phyloP scores from a whole-genome alignment of 2,888 invertebrate species.

The Escarpia spicata region DNA sequence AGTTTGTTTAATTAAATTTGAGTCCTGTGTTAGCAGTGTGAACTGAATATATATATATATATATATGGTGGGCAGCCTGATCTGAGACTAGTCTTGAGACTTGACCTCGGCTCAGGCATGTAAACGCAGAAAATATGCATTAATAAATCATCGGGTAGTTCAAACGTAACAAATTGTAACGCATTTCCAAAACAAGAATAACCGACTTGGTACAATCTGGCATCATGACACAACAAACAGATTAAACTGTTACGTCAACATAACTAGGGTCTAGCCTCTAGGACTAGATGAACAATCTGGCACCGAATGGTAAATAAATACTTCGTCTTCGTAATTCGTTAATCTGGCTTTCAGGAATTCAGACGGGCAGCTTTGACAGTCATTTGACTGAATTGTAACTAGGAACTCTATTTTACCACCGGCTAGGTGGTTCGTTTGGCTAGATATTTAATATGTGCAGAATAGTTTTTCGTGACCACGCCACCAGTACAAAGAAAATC shows the following conservation, averaged over 20 bases:
- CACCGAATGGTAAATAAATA: neutral
- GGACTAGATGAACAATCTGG: too few relatives aligned
- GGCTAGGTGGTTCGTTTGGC: neutral
- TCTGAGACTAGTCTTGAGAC: too few relatives aligned
- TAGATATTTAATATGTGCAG: neutral
- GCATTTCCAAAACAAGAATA: neutral
- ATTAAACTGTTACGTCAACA: too few relatives aligned
- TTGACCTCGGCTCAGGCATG: too few relatives aligned
- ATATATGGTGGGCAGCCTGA: too few relatives aligned
- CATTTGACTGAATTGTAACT: neutral
- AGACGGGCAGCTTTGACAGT: neutral
- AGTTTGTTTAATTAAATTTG: too few relatives aligned
- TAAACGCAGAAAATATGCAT: neutral
- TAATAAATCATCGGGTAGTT: neutral
- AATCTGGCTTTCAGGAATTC: neutral
- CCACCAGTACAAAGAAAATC: neutral
- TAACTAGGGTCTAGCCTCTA: too few relatives aligned
- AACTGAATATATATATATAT: too few relatives aligned
- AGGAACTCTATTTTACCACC: constrained; percentile 1
- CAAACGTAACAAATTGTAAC: neutral
- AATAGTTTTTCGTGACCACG: neutral
- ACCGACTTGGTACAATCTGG: neutral
- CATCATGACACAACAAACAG: neutral
- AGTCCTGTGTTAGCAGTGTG: too few relatives aligned
- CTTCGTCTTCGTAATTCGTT: neutral